A percentile compares a stretch with the other conserved stretches of the same genome.
Conservation (phyloP, 2,888 invertebrate species). For the Plagodis dolabraria region DNA sequence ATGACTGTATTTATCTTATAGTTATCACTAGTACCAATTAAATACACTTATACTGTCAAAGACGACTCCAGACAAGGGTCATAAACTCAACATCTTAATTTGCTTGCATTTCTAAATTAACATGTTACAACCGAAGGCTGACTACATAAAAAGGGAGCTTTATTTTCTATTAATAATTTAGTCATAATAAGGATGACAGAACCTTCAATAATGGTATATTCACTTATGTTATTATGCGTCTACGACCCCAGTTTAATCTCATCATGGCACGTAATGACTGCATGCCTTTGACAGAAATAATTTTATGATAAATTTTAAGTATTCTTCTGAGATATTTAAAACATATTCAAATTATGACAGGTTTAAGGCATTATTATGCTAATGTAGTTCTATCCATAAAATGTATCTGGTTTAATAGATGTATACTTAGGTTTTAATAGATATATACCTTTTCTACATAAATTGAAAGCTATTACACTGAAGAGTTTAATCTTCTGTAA, state of each 20-base stretch:
- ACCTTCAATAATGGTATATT: constrained; percentile 22
- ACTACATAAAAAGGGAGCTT: constrained; percentile 46
- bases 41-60: constrained; percentile 24
- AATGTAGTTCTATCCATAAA: no score
- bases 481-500: no score
- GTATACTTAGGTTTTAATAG: no score
- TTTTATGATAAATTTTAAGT: not conserved
- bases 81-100: constrained; percentile 56
- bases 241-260: constrained; percentile 28
- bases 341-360: no score
- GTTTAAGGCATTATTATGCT: no score
- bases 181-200: constrained; percentile 34
- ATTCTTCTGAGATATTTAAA: no score
- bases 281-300: constrained; percentile 6
- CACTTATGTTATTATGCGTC: constrained; percentile 18
- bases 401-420: no score
- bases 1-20: not conserved
- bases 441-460: no score
- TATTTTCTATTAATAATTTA: constrained; percentile 52
- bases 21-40: constrained; percentile 6
- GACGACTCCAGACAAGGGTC: constrained; percentile 39
- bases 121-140: constrained; percentile 49
- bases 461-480: no score
- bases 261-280: constrained; percentile 8
- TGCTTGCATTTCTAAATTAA: constrained; percentile 52